These are phyloP conservation scores for Zaprionus bogoriensis DNA, from an alignment of 2,888 invertebrate genomes.

Conservation along the genomic window DNA sequence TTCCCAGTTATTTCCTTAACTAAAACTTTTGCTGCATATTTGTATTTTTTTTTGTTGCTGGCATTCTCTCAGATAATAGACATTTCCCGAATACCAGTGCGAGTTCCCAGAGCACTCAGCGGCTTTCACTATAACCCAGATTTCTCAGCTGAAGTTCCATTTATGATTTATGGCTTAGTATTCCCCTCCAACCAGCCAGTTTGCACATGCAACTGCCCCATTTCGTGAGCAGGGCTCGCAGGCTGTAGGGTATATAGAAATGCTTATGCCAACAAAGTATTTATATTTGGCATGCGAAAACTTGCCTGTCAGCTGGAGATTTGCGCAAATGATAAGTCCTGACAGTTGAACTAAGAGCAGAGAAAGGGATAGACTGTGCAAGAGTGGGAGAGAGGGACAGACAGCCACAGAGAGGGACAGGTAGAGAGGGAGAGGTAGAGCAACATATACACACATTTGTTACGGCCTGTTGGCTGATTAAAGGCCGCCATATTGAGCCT, in stretches of 20 bases:
- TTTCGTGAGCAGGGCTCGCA: neutral
- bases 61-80: too few species aligned
- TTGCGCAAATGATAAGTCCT: conserved; percentile 42
- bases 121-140: neutral
- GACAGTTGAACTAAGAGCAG: conserved; percentile 38
- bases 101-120: too few species aligned
- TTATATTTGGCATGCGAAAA: conserved; percentile 40
- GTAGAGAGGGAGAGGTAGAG: neutral
- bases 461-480: conserved; percentile 28
- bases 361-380: neutral
- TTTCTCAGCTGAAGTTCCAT: neutral
- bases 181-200: too few species aligned
- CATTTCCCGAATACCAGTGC: too few species aligned
- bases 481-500: conserved; percentile 24
- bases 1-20: too few species aligned
- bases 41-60: too few species aligned
- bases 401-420: neutral
- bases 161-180: neutral
- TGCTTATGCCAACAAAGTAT: conserved; percentile 31
- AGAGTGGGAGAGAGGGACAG: neutral
- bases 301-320: conserved; percentile 43
- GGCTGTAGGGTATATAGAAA: conserved; percentile 6
- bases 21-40: too few species aligned
- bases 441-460: neutral
- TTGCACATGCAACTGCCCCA: neutral